These are phyloP conservation scores for Metacarcinus magister DNA, from an alignment of 2,888 invertebrate species.

Conservation along the genomic window DNA sequence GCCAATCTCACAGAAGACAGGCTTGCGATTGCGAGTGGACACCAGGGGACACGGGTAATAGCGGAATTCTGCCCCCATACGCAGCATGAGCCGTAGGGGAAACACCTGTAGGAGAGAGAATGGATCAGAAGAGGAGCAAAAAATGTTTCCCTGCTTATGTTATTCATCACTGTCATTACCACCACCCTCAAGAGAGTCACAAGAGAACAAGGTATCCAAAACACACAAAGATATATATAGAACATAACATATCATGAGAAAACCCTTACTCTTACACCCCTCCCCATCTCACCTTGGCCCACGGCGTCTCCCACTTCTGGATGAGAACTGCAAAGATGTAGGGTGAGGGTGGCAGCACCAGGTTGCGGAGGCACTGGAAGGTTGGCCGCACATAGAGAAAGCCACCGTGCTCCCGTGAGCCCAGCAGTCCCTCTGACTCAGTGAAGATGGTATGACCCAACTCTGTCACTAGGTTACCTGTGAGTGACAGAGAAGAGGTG, in stretches of 20 bases:
- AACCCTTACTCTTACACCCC: background rate
- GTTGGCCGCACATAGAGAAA: slow-evolving; percentile 92
- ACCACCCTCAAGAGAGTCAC: background rate
- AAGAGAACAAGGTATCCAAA: background rate
- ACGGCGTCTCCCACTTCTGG: slow-evolving; percentile 92
- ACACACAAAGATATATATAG: background rate
- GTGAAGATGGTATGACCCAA: slow-evolving; percentile 89
- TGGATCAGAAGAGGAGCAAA: background rate
- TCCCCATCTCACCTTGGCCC: slow-evolving; percentile 89
- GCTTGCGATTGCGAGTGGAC: slow-evolving; percentile 90
- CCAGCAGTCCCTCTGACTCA: slow-evolving; percentile 87
- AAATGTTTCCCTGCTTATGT: background rate
- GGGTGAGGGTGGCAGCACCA: slow-evolving; percentile 90
- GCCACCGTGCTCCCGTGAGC: slow-evolving; percentile 91
- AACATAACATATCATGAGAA: background rate
- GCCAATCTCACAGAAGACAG: slow-evolving; percentile 93
- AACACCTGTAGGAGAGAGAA: slow-evolving; percentile 84
- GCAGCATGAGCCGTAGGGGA: slow-evolving; percentile 89
- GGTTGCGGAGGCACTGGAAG: slow-evolving; percentile 92
- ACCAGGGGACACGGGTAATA: slow-evolving; percentile 94
- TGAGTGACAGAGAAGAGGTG: slow-evolving; percentile 62
- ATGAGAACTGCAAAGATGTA: slow-evolving; percentile 92
- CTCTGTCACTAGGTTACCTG: slow-evolving; percentile 90
- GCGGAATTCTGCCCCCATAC: slow-evolving; percentile 93
- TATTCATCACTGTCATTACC: background rate